Conservation (phyloP, 2,113 vertebrate species). For the Sphyrna mokarran region DNA sequence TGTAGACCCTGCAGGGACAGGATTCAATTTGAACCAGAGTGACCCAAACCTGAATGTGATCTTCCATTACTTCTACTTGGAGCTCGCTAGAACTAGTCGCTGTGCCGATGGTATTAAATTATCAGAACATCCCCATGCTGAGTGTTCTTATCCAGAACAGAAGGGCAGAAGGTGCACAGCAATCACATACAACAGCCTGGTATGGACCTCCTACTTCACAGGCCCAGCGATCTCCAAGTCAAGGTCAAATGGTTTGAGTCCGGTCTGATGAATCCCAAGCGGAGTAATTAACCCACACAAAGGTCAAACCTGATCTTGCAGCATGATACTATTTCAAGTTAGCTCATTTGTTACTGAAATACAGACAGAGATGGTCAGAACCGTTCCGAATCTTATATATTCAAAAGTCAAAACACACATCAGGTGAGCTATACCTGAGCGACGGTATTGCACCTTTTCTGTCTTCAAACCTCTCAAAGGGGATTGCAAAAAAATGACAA, state of each 20-base stretch:
- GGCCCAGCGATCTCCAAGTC: background rate
- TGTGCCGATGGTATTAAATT: background rate
- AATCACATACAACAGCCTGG: background rate
- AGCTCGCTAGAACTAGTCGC: background rate
- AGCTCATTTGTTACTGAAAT: background rate
- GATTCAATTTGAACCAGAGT: conserved; percentile 13
- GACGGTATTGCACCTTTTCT: background rate
- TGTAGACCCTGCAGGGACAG: background rate
- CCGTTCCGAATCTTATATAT: background rate
- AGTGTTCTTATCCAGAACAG: background rate
- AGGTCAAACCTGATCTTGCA: conserved; percentile 15
- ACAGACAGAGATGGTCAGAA: background rate
- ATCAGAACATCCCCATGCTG: background rate
- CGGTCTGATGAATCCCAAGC: background rate
- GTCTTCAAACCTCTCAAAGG: background rate
- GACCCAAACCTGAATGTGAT: conserved; percentile 24
- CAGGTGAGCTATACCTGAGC: background rate
- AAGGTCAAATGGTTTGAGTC: background rate
- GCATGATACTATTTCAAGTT: background rate
- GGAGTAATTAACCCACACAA: background rate
- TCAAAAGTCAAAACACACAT: background rate
- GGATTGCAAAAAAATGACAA: background rate
- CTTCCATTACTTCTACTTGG: conserved; percentile 6
- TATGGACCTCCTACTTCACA: background rate
- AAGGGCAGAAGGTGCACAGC: background rate